phyloP scores from a whole-genome alignment of 1,140 invertebrate species.

The Campoletis sonorensis region DNA sequence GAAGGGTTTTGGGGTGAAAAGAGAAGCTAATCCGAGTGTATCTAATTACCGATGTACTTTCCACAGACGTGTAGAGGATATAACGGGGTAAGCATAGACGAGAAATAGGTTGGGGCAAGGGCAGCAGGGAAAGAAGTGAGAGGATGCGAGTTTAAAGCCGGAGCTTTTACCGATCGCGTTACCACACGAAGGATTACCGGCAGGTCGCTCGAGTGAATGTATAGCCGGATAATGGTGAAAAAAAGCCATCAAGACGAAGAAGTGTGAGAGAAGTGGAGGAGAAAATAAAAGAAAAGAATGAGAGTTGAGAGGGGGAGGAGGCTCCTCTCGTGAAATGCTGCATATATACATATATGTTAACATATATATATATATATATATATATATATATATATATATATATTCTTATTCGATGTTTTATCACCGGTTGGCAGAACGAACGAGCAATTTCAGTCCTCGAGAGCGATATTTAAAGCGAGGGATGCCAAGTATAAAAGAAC shows the following conservation, averaged over 20 bases:
- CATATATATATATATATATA: background rate
- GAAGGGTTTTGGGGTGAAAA: conserved; percentile 9
- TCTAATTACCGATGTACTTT: conserved; percentile 18
- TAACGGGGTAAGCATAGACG: background rate
- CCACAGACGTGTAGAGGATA: conserved; percentile 16
- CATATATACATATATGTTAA: background rate
- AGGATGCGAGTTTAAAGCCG: background rate
- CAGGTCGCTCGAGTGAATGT: conserved; percentile 7
- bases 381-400: background rate
- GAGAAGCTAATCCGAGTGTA: conserved; percentile 15
- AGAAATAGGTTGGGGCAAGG: no score
- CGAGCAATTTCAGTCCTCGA: conserved; percentile 18
- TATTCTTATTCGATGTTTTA: conserved; percentile 16
- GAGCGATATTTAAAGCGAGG: conserved; percentile 26
- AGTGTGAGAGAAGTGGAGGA: background rate
- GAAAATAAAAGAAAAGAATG: conserved; percentile 1
- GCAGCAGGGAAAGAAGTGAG: background rate
- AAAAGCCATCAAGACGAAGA: conserved; percentile 17
- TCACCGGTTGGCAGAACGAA: conserved; percentile 24
- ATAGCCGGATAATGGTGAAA: background rate
- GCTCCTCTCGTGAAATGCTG: background rate
- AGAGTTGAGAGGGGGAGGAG: background rate
- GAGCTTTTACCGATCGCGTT: conserved; percentile 24
- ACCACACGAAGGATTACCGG: conserved; percentile 24
- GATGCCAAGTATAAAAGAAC: conserved; percentile 25